These are phyloP conservation scores for Cranoglanis bouderius DNA, from an alignment of 2,113 vertebrate species.

Conservation along the genomic window DNA sequence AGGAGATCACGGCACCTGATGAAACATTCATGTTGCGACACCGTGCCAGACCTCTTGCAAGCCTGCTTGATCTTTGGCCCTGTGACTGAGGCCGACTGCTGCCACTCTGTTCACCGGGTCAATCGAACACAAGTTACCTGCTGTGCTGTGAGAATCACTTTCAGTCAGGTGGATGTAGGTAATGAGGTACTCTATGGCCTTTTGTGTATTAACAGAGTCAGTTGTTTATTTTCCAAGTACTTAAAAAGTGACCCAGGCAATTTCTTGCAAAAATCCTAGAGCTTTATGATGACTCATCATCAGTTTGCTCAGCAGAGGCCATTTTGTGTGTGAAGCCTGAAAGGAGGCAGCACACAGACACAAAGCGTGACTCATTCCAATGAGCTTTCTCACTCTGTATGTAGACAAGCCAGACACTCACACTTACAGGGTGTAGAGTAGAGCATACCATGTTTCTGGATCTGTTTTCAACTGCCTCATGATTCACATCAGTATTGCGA, in stretches of 20 bases:
- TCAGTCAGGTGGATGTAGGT: not conserved
- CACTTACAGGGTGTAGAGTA: constrained; percentile 6
- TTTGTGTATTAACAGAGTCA: not conserved
- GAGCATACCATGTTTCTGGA: constrained; percentile 12
- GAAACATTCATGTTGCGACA: constrained; percentile 67
- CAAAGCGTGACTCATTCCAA: constrained; percentile 21
- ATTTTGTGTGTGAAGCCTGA: constrained; percentile 14
- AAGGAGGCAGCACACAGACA: not conserved
- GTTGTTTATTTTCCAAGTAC: not conserved
- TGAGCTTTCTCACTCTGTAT: not conserved
- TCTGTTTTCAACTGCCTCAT: not conserved
- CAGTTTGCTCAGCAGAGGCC: constrained; percentile 13
- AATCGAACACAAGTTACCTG: constrained; percentile 16
- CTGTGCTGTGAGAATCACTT: not conserved
- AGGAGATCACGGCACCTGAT: constrained; percentile 70
- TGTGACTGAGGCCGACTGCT: constrained; percentile 38
- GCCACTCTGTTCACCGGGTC: constrained; percentile 11
- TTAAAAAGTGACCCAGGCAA: not conserved
- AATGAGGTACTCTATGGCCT: not conserved
- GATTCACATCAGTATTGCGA: not conserved
- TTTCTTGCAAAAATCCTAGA: not conserved
- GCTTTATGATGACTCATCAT: constrained; percentile 8
- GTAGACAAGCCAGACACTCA: not conserved
- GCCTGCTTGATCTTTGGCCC: constrained; percentile 67
- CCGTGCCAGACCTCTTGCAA: constrained; percentile 60